These are phyloP conservation scores for Lophura nycthemera DNA, from an alignment of 2,113 vertebrate species.

Conservation along the genomic window DNA sequence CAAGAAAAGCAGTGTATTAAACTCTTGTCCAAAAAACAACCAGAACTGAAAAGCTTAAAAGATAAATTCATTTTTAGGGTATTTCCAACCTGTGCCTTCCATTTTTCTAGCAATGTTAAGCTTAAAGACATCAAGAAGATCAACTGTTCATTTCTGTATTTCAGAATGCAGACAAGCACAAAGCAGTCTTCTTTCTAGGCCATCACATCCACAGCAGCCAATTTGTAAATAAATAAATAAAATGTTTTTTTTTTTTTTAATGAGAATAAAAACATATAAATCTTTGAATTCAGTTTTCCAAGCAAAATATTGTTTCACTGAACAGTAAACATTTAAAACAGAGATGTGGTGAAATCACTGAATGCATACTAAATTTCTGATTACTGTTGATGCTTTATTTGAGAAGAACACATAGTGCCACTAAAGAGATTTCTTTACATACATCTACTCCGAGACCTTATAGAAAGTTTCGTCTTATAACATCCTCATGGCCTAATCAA, in stretches of 20 bases:
- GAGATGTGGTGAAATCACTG: background rate
- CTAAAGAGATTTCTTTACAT: background rate
- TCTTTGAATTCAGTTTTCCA: background rate
- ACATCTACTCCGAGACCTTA: background rate
- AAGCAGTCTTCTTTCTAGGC: background rate
- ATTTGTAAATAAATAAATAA: background rate
- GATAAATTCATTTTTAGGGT: background rate
- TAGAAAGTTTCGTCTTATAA: background rate
- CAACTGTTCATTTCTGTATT: background rate
- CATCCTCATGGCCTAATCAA: background rate
- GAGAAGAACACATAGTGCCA: background rate
- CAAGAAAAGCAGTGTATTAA: background rate
- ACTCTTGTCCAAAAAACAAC: rapidly evolving
- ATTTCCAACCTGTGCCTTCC: background rate
- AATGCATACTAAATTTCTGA: background rate
- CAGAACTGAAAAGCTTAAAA: background rate
- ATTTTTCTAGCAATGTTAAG: background rate
- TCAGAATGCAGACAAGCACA: background rate
- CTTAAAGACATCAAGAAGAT: background rate
- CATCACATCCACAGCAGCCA: rapidly evolving
- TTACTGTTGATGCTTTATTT: background rate
- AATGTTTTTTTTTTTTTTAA: background rate
- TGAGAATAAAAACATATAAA: background rate
- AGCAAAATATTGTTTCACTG: background rate
- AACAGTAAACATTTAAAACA: background rate